phyloP scores from a whole-genome alignment of 2,113 vertebrate species.

The Carassius gibelio region DNA sequence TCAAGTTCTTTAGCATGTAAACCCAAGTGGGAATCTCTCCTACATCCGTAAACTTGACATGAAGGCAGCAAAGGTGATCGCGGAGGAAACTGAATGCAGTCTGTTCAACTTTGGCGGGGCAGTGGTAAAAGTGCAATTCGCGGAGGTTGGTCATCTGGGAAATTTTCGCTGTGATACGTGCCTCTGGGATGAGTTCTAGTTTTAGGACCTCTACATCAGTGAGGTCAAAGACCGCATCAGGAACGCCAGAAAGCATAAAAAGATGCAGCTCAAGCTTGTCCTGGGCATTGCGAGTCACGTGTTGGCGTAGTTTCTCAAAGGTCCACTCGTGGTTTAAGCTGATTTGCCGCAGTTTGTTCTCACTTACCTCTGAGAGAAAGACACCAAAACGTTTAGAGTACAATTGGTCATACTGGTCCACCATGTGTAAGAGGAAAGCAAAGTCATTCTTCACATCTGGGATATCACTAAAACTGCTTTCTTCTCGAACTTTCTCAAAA shows the following conservation, averaged over 20 bases:
- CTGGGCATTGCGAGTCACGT: conserved; percentile 88
- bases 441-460: conserved; percentile 98
- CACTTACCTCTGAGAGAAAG: conserved; percentile 95
- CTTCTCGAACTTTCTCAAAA: conserved; percentile 95
- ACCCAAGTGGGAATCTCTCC: conserved; percentile 97
- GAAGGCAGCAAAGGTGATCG: conserved; percentile 96
- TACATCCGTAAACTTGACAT: conserved; percentile 97
- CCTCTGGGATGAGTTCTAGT: conserved; percentile 95
- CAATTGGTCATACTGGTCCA: conserved; percentile 95
- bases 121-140: conserved; percentile 96
- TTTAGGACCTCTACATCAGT: conserved; percentile 93
- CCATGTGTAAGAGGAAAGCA: conserved; percentile 98
- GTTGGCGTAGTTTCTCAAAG: conserved; percentile 93
- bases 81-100: conserved; percentile 96
- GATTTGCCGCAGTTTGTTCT: conserved; percentile 95
- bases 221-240: conserved; percentile 92
- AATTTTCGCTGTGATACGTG: conserved; percentile 93
- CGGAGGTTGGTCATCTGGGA: conserved; percentile 96
- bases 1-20: conserved; percentile 91
- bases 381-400: conserved; percentile 97
- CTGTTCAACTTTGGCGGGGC: conserved; percentile 96
- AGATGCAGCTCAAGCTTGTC: conserved; percentile 94
- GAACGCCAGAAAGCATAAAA: conserved; percentile 95
- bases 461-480: conserved; percentile 98
- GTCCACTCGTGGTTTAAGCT: conserved; percentile 98